phyloP scores from a whole-genome alignment of 1,140 invertebrate species.

The Drosophila navojoa region DNA sequence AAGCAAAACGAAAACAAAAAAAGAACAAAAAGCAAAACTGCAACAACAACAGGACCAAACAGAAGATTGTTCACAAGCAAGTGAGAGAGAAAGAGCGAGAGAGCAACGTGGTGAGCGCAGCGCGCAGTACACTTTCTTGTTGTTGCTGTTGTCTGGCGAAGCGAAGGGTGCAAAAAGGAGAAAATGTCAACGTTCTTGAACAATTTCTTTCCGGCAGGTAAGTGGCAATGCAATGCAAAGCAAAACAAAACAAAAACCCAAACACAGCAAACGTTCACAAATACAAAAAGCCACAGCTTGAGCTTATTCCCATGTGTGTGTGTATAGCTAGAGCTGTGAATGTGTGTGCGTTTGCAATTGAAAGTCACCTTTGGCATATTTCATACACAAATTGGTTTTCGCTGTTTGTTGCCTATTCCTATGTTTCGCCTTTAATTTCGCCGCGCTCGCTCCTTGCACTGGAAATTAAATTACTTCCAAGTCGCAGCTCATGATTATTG shows the following conservation, averaged over 20 bases:
- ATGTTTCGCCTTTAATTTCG: conserved; percentile 19
- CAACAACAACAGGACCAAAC: conserved; percentile 41
- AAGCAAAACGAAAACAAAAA: conserved; percentile 4
- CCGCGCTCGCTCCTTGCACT: conserved; percentile 30
- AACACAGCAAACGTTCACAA: conserved; percentile 25
- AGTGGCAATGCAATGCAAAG: conserved; percentile 51
- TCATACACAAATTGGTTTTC: conserved; percentile 32
- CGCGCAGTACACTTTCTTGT: conserved; percentile 36
- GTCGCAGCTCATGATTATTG: conserved; percentile 65
- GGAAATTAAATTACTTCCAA: conserved; percentile 59
- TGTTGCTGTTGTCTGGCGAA: conserved; percentile 29
- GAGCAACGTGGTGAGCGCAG: conserved; percentile 22
- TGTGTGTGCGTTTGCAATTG: conserved; percentile 37
- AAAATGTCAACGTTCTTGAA: conserved; percentile 84
- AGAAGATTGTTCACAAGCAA: conserved; percentile 13
- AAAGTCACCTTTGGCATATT: conserved; percentile 78
- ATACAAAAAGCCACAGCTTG: conserved; percentile 29
- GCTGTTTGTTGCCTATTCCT: conserved; percentile 36
- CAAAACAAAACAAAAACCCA: conserved; percentile 32
- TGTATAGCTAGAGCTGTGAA: too few species aligned
- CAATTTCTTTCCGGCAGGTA: conserved; percentile 83
- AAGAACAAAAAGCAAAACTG: conserved; percentile 17
- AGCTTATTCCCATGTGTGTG: neutral
- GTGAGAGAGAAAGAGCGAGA: conserved; percentile 12
- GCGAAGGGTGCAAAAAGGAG: conserved; percentile 47